Conservation (phyloP, 2,797 vertebrate genomes). For the Jordanella pulchra region DNA sequence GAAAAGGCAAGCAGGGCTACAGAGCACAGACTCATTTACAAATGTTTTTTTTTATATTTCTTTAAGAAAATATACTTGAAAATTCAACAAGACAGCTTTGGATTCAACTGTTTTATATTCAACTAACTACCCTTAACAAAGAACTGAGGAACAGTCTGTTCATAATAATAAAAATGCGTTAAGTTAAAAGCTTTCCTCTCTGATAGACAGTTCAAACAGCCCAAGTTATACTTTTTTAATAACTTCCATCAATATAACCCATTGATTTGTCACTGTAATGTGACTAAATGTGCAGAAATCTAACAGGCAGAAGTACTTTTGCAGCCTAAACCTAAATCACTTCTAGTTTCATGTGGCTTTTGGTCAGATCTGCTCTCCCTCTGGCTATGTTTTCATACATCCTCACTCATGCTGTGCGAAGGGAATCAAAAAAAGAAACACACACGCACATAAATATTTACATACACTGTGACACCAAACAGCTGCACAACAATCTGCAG, state of each 20-base stretch:
- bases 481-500: slow-evolving; percentile 22
- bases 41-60: not conserved
- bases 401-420: slow-evolving; percentile 8
- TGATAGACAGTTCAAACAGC: not conserved
- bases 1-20: not conserved
- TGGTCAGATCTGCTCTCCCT: slow-evolving; percentile 24
- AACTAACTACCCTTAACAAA: not conserved
- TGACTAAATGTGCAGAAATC: not conserved
- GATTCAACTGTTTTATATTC: not conserved
- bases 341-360: slow-evolving; percentile 23
- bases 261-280: not conserved
- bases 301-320: not conserved
- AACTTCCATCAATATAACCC: not conserved
- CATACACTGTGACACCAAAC: slow-evolving; percentile 15
- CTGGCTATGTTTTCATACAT: slow-evolving; percentile 25
- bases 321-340: slow-evolving; percentile 8
- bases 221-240: not conserved
- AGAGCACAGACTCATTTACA: too few relatives aligned
- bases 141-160: not conserved
- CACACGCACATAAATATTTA: slow-evolving; percentile 4
- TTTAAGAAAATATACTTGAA: not conserved
- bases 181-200: not conserved
- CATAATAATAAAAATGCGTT: not conserved
- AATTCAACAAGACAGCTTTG: not conserved
- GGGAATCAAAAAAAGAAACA: slow-evolving; percentile 20